Conservation (phyloP, 2,113 vertebrate genomes). For the human (Homo sapiens) region DNA sequence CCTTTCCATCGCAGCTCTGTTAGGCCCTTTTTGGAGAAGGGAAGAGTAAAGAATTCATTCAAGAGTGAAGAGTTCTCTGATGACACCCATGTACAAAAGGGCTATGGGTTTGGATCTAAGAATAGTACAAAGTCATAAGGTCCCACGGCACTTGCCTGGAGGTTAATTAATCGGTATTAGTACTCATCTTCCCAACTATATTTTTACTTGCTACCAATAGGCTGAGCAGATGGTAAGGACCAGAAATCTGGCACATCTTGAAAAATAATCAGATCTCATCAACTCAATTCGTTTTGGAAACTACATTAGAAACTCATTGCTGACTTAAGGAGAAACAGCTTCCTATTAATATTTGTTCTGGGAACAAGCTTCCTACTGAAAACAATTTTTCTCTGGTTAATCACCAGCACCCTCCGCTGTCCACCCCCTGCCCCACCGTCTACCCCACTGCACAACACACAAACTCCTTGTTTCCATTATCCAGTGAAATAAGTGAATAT, state of each 20-base stretch:
- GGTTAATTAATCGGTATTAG: slow-evolving; percentile 60
- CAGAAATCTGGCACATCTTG: slow-evolving; percentile 45
- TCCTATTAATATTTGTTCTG: slow-evolving; percentile 15
- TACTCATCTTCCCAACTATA: slow-evolving; percentile 46
- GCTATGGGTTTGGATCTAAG: background rate
- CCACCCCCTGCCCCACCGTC: fast-evolving
- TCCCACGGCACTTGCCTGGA: background rate
- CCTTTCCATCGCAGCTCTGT: background rate
- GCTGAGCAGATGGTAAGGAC: slow-evolving; percentile 46
- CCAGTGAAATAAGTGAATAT: background rate
- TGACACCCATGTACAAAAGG: background rate
- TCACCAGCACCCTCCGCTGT: background rate
- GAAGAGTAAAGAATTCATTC: slow-evolving; percentile 4
- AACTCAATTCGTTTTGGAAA: slow-evolving; percentile 50
- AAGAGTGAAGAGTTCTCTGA: background rate
- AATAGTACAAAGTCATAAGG: background rate
- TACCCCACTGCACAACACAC: no score
- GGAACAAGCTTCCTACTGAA: slow-evolving; percentile 19
- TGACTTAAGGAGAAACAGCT: slow-evolving; percentile 39
- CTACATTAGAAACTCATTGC: slow-evolving; percentile 45
- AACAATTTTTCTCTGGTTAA: slow-evolving; percentile 34
- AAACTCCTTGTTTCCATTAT: no score
- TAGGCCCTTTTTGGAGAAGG: background rate
- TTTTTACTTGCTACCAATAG: slow-evolving; percentile 59
- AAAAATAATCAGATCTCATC: slow-evolving; percentile 58